Conservation (phyloP, 2,888 invertebrate species). For the Drosophila colorata region DNA sequence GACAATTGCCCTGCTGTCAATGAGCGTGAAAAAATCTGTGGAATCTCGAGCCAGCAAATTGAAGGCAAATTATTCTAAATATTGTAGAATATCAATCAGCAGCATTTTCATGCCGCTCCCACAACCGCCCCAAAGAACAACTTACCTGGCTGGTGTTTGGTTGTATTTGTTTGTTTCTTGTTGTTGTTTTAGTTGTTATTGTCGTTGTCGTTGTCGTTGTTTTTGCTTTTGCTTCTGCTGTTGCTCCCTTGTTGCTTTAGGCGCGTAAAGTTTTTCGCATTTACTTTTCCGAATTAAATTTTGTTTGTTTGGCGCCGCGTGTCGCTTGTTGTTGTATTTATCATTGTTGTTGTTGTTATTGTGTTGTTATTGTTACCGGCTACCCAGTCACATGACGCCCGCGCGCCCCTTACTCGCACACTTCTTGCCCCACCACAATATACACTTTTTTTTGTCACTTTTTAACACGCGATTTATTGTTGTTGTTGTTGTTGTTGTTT, state of each 20-base stretch:
- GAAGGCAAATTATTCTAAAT: constrained; percentile 50
- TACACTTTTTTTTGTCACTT: constrained; percentile 28
- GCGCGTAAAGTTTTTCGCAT: constrained; percentile 53
- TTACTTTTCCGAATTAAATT: constrained; percentile 40
- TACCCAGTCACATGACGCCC: constrained; percentile 47
- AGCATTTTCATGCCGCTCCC: constrained; percentile 26
- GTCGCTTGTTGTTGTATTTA: constrained; percentile 27
- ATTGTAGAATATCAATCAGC: constrained; percentile 60
- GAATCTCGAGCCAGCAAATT: constrained; percentile 35
- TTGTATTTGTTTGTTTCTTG: constrained; percentile 14
- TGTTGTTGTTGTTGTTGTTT: constrained; percentile 13
- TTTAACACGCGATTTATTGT: constrained; percentile 22
- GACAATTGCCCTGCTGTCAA: constrained; percentile 42
- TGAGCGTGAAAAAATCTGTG: constrained; percentile 50
- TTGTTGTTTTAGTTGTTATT: constrained; percentile 36
- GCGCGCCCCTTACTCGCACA: constrained; percentile 23
- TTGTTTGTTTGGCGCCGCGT: constrained; percentile 53
- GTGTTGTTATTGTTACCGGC: constrained; percentile 11
- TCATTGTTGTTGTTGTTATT: constrained; percentile 12
- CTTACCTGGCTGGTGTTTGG: constrained; percentile 49
- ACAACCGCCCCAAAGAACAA: constrained; percentile 1
- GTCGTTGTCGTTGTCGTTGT: constrained; percentile 22
- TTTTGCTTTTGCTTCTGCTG: constrained; percentile 1
- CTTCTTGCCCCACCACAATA: constrained; percentile 10
- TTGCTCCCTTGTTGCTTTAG: constrained; percentile 61